Base-by-base conservation (phyloP, 2,888 invertebrate species). In the Gortyna flavago region DNA sequence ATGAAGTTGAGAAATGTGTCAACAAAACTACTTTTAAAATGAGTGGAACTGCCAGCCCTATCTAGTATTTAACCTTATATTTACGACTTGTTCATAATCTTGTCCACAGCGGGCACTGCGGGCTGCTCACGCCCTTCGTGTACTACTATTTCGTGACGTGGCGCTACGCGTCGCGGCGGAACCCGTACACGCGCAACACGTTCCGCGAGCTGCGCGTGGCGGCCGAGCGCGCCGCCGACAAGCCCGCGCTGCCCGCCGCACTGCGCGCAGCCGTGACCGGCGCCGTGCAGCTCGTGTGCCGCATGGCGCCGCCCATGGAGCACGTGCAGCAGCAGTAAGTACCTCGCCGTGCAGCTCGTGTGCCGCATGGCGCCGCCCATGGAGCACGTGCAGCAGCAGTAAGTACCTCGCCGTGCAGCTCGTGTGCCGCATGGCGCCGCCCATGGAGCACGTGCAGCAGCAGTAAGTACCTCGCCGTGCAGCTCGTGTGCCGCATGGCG, bases 111-210 rank as follows among this genome's bases (percentile, higher is more conserved):
- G 99, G 99, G 48, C 98, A 98, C 95, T 98, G 98, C 91, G 98
- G 98, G 48, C 96, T 99, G 79, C 97, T 99, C 91, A 98, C 99
- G 25, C 99, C 99, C 66, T 98, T 99, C 95, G 97, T 99, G 91
- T 99, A 99, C 97, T 99, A 99, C 96, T 99, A 99, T 94, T 99
- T 99, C 96, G 97, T 99, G 90, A 97, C 98, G 81, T 97, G 96
- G 96, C 98, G 99, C 82, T 99, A 99, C 96, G 97, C 98, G 81
- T 99, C 99, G 11, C 97, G 99, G 78, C 98, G 99, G 89, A 99
- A 99, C 97, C 99, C 99, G 0, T 99, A 99, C 97, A 99, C 99
- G 75, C 98, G 99, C 93, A 99, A 98, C 93, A 98, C 99, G 95
- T 99, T 99, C 97, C 97, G 97, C 86, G 99, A 99, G 94, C 96